Evolutionary conservation across 2,797 vertebrate species (phyloP), one percentile per base, ranked within the genome.

Genomic region (Vultur gryphus): DNA sequence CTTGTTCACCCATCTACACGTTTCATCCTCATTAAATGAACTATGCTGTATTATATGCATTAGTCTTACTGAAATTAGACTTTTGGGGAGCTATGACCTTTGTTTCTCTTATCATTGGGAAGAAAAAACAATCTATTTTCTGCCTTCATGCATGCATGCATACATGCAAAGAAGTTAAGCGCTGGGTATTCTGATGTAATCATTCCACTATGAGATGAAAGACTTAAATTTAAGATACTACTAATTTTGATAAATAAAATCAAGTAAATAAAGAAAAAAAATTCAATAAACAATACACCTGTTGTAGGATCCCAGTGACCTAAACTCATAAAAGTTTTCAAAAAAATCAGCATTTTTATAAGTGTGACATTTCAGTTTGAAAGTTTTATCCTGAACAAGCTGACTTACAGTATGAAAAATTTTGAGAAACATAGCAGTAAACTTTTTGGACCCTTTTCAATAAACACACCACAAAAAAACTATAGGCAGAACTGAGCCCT

Each of bases 51-150:
- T 96, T 86, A 43, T 33, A 37, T 96, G 89, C 51, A 93, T 93
- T 69, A 86, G 71, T 94, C 84, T 95, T 97, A 82, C 73, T 89
- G 72, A 72, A 95, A 92, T 95, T 76, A 97, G 64, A 92, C n/a
- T 44, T 96, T 87, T 88, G 92, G 73, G 90, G 95, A 97, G 69
- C 55, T 84, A 5, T 91, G 92, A 96, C 95, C 77, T 98, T 96
- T 97, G 82, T 41, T 96, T 96, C 57, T 91, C 23, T 91, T 89
- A 85, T 84, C 39, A 82, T 41, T 95, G 66, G 52, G 76, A 96
- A 64, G 69, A 96, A 97, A 97, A 97, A 97, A 78, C 92, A 96
- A 83, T 93, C 46, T 78, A 44, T 93, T 95, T 95, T 91, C 79
- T 96, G 54, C 61, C 58, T 95, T 87, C 77, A 39, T 80, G 58